These are phyloP conservation scores for Meteorus colon DNA, from an alignment of 2,888 invertebrate species.

Conservation along the genomic window DNA sequence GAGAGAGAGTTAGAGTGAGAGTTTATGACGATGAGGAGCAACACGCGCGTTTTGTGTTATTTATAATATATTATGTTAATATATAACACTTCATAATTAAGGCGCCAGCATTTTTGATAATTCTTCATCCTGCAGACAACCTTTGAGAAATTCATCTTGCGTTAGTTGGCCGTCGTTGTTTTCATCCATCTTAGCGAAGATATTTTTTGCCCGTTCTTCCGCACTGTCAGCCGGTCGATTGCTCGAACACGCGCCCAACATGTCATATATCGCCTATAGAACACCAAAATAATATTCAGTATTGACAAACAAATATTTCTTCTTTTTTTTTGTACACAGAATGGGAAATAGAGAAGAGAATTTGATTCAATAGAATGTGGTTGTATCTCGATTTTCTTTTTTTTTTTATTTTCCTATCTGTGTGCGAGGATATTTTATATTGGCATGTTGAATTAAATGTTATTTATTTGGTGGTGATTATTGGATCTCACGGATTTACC, in stretches of 20 bases:
- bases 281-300: conserved; percentile 27
- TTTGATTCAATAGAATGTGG: too few relatives aligned
- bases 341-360: too few relatives aligned
- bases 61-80: conserved; percentile 4
- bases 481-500: too few relatives aligned
- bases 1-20: background rate
- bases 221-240: conserved; percentile 96
- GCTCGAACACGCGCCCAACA: conserved; percentile 98
- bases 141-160: conserved; percentile 98
- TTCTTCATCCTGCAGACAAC: conserved; percentile 97
- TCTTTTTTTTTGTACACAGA: background rate
- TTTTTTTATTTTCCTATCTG: too few relatives aligned
- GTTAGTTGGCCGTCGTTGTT: conserved; percentile 99
- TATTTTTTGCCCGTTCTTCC: conserved; percentile 98
- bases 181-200: conserved; percentile 99
- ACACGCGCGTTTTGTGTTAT: background rate
- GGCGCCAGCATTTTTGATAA: conserved; percentile 95
- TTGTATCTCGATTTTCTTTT: too few relatives aligned
- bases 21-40: background rate
- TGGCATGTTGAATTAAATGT: too few relatives aligned
- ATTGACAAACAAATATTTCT: background rate
- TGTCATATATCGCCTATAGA: conserved; percentile 97
- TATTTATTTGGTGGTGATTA: too few relatives aligned
- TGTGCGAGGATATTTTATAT: too few relatives aligned
- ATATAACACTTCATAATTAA: conserved; percentile 75